Evolutionary conservation across 2,113 vertebrate genomes (phyloP), one percentile per base, ranked within the genome.

Genomic region (Clarias macrocephalus): DNA sequence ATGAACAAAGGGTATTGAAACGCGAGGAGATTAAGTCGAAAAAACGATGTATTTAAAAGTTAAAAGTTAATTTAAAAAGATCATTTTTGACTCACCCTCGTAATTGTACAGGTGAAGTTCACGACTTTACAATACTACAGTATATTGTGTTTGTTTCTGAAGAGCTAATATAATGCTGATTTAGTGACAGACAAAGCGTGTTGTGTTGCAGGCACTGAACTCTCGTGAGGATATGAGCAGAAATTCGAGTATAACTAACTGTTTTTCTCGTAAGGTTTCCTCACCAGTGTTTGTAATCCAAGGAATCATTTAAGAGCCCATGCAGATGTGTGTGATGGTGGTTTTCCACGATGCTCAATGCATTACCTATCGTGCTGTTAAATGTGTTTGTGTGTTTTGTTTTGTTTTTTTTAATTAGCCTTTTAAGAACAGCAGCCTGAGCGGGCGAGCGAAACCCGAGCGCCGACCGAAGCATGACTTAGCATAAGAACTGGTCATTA

Each of bases 401-500:
- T 23, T 59, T 77, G 19, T 65, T 42, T 9, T 68, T n/a, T 21
- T 52, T 52, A 73, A 73, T 86, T 82, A 59, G 33, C 30, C 25
- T 82, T 82, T 82, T 62, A 75, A 73, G 68, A 63, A 81, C 19
- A 73, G 23, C 57, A 10, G 57, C 23, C 52, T 21, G 23, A 25
- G 28, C 77, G 23, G 85, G 28, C 52, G n/a, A 80, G 52, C 52
- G 28, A 63, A 76, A 48, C 59, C 11, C 11, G 21, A 76, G 52
- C 19, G n/a, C 54, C 13, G 4, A 75, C 82, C 57, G 33, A 76
- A 84, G 81, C 86, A 83, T 83, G 30, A 79, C 81, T 87, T 87
- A 21, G 62, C 81, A 83, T 87, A 87, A 84, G 59, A 83, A 83
- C 72, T 16, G 80, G n/a, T 52, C 80, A 77, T 87, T 75, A 42